Conservation (phyloP, 2,113 vertebrate genomes). For the Daphoenositta chrysoptera region DNA sequence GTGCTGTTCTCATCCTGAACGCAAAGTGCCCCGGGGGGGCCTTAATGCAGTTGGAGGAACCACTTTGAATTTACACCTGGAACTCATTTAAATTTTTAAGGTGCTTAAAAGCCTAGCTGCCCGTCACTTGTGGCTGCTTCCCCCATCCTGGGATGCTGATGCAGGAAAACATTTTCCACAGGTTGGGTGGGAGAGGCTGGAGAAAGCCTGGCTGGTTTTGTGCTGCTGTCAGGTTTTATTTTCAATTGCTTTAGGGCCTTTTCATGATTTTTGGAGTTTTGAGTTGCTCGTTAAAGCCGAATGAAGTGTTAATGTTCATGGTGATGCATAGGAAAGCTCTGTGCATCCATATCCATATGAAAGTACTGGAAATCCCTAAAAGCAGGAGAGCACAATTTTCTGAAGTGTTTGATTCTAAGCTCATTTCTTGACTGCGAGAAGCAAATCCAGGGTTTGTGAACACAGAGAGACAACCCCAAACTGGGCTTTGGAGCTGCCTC, state of each 20-base stretch:
- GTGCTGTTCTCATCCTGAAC: not conserved
- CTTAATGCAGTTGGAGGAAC: not conserved
- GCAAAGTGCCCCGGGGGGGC: not conserved
- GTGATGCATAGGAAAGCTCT: not conserved
- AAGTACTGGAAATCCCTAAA: not conserved
- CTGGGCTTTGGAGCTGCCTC: not conserved
- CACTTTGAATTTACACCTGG: not conserved
- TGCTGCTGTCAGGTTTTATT: not conserved
- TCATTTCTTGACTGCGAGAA: not conserved
- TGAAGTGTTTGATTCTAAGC: not conserved
- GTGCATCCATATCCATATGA: not conserved
- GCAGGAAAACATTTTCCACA: not conserved
- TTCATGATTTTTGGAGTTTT: not conserved
- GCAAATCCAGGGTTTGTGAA: not conserved
- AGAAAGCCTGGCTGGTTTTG: not conserved
- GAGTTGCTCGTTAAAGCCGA: not conserved
- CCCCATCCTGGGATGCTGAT: not conserved
- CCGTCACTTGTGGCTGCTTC: not conserved
- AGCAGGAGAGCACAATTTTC: not conserved
- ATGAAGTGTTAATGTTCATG: not conserved
- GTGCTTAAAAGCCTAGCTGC: slow-evolving; percentile 11
- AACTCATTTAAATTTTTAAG: slow-evolving; percentile 41
- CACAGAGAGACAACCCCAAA: not conserved
- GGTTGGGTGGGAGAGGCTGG: not conserved
- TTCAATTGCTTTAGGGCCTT: not conserved